Conservation (phyloP, 2,888 invertebrate species). For the Drosophila prostipennis region DNA sequence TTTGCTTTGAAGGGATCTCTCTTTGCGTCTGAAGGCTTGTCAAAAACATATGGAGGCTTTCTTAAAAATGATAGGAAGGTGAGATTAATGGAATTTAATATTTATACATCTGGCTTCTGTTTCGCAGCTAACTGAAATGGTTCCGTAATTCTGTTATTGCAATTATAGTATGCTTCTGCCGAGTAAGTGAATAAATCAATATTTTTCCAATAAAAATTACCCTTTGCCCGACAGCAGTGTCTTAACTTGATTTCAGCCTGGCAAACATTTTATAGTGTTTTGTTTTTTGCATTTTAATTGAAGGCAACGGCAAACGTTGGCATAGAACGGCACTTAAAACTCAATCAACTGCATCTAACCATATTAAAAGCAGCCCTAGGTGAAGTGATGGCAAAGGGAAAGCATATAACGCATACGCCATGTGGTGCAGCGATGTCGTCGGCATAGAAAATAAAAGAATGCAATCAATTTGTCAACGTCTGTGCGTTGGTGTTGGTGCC, state of each 20-base stretch:
- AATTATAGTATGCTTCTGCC: neutral
- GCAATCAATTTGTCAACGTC: slow-evolving; percentile 80
- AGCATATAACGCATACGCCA: slow-evolving; percentile 67
- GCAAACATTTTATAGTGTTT: slow-evolving; percentile 9
- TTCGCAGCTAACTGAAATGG: neutral
- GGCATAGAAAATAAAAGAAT: slow-evolving; percentile 70
- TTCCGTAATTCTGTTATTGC: slow-evolving; percentile 1
- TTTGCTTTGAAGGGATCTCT: slow-evolving; percentile 10
- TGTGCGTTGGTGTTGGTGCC: slow-evolving; percentile 35
- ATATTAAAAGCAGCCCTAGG: slow-evolving; percentile 58
- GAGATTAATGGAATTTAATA: slow-evolving; percentile 2
- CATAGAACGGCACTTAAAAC: slow-evolving; percentile 73
- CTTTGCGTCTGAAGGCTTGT: slow-evolving; percentile 38
- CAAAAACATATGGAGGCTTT: slow-evolving; percentile 47
- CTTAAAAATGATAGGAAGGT: neutral
- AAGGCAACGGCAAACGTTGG: slow-evolving; percentile 53
- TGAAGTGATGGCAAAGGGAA: neutral
- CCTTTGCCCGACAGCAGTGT: neutral
- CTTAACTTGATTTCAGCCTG: slow-evolving; percentile 32
- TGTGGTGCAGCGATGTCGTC: slow-evolving; percentile 53
- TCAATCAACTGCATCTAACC: slow-evolving; percentile 77
- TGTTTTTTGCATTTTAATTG: slow-evolving; percentile 67
- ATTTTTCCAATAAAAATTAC: slow-evolving; percentile 15
- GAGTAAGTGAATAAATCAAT: neutral
- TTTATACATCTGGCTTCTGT: neutral